Evolutionary conservation across 2,797 vertebrate genomes (phyloP).

Genomic region (Spinibarbus caldwelli): DNA sequence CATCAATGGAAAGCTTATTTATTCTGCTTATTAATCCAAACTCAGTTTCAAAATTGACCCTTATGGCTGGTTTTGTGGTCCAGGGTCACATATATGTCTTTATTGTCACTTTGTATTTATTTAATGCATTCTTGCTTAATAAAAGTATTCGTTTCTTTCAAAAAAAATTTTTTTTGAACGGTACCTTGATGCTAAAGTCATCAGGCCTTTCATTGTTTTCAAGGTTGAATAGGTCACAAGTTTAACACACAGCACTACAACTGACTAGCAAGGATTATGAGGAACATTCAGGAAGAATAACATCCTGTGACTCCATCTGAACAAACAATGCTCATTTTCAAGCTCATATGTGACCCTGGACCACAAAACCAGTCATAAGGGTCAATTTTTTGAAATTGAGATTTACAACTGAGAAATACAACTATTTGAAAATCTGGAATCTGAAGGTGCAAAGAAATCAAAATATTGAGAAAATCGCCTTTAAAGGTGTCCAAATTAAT

Average conservation of each 20-base stretch:
- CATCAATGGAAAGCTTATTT: too few species aligned
- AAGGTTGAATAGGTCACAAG: not conserved
- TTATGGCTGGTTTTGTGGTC: too few species aligned
- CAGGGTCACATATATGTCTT: not conserved
- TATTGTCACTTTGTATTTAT: not conserved
- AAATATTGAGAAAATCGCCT: too few species aligned
- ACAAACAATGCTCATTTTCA: constrained; percentile 15
- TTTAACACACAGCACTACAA: not conserved
- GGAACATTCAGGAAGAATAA: not conserved
- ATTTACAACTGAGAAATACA: not conserved
- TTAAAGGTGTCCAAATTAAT: too few species aligned
- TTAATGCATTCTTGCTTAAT: not conserved
- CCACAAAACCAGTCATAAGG: not conserved
- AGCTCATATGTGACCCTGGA: not conserved
- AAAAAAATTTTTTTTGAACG: too few species aligned
- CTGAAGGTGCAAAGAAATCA: too few species aligned
- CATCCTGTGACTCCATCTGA: constrained; percentile 8
- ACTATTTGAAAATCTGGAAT: not conserved
- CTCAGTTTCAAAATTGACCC: too few species aligned
- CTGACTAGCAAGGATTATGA: not conserved
- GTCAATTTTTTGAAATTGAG: not conserved
- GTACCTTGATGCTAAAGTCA: not conserved
- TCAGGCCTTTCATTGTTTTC: constrained; percentile 15
- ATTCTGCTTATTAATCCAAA: too few species aligned
- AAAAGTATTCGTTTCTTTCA: not conserved